A percentile compares a stretch with the other conserved stretches of the same genome.
phyloP scores from a whole-genome alignment of 2,797 vertebrate genomes.

The Ispidina lecontei region DNA sequence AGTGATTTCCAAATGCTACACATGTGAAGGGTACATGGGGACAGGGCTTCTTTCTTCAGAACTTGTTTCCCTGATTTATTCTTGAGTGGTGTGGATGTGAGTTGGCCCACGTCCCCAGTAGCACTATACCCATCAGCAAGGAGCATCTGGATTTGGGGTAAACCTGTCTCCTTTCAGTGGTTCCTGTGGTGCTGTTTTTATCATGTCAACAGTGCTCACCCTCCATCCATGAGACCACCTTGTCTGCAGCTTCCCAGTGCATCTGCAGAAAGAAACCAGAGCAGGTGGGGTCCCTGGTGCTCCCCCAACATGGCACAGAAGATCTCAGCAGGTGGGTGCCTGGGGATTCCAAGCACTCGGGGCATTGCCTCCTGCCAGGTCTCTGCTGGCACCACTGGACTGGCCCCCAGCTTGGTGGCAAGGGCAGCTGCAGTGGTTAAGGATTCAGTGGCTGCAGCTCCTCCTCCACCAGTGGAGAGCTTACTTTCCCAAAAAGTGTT shows the following conservation, averaged over 20 bases:
- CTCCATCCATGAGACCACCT: rapidly evolving
- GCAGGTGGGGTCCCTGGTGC: neutral
- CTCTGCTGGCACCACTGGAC: neutral
- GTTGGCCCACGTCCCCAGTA: rapidly evolving
- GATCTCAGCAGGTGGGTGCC: neutral
- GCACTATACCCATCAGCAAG: neutral
- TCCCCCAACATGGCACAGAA: neutral
- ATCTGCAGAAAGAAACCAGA: neutral
- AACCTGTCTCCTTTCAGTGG: neutral
- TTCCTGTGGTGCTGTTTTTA: neutral
- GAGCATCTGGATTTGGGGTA: neutral
- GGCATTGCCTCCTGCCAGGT: neutral
- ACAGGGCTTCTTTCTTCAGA: neutral
- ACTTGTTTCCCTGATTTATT: neutral
- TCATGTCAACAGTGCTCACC: rapidly evolving
- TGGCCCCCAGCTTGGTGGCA: neutral
- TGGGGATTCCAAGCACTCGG: neutral
- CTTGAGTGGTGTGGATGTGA: neutral
- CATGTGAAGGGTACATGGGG: rapidly evolving
- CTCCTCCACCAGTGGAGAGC: neutral
- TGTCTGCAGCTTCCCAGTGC: neutral
- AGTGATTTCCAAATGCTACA: neutral
- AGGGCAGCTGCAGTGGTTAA: neutral
- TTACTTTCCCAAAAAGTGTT: neutral
- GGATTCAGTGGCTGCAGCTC: neutral